Percentiles rank a stretch among this genome's conserved stretches.
Conservation (phyloP, 2,797 vertebrate species). For the Aphelocoma californica region DNA sequence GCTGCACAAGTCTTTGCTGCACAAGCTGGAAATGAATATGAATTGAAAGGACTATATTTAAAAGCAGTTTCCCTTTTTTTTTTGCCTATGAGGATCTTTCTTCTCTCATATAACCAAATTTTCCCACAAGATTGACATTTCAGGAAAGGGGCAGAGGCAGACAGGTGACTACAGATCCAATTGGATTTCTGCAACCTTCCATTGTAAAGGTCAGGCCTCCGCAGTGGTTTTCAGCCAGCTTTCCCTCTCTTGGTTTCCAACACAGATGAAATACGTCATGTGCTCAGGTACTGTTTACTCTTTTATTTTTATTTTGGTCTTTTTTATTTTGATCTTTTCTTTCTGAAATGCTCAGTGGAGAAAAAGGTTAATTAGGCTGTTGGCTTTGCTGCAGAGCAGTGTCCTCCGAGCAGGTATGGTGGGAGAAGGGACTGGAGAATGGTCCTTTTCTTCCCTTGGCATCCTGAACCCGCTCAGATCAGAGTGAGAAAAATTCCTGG, state of each 20-base stretch:
- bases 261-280: background rate
- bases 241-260: constrained; percentile 27
- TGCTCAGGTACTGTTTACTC: background rate
- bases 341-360: background rate
- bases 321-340: background rate
- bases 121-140: constrained; percentile 74
- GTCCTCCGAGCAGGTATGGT: background rate
- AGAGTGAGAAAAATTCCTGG: background rate
- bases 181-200: constrained; percentile 74
- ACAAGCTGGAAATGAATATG: constrained; percentile 26
- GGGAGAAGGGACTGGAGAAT: background rate
- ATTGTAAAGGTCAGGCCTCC: constrained; percentile 73
- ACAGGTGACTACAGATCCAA: constrained; percentile 78
- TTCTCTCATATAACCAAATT: constrained; percentile 69
- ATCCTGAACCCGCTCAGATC: background rate
- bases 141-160: constrained; percentile 67
- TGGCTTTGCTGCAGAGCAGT: background rate
- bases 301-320: background rate
- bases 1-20: background rate
- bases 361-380: background rate
- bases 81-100: constrained; percentile 56
- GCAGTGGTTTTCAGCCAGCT: constrained; percentile 23
- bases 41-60: constrained; percentile 39
- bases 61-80: background rate
- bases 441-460: background rate